A percentile compares a stretch with the other conserved stretches of the same genome.
Conservation (phyloP, 1,140 invertebrate genomes). For the Drosophila pandora region DNA sequence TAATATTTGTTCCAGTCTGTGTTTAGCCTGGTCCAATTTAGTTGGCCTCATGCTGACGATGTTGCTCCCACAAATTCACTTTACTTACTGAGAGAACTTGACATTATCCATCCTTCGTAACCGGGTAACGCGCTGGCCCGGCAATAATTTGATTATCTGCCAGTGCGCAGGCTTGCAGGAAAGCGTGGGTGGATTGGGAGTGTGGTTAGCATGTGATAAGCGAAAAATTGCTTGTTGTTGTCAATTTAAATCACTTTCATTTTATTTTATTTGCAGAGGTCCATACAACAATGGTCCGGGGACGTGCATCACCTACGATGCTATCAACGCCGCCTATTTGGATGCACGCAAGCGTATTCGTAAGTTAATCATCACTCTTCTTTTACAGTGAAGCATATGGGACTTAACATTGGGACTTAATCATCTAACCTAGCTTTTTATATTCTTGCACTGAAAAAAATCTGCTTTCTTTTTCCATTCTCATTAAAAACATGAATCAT, state of each 20-base stretch:
- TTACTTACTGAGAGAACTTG: constrained; percentile 35
- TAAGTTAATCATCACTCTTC: constrained; percentile 85
- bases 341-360: constrained; percentile 93
- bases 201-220: constrained; percentile 68
- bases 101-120: constrained; percentile 5
- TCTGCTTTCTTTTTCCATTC: too few relatives aligned
- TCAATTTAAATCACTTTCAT: constrained; percentile 54
- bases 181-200: constrained; percentile 3
- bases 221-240: constrained; percentile 62
- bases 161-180: constrained; percentile 41
- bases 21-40: constrained; percentile 34
- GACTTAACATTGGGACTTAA: too few relatives aligned
- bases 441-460: too few relatives aligned
- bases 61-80: constrained; percentile 29
- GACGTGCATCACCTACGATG: constrained; percentile 95
- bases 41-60: constrained; percentile 32
- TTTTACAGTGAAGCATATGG: background rate
- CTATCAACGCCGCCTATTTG: constrained; percentile 94
- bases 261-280: constrained; percentile 53
- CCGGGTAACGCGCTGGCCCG: constrained; percentile 49
- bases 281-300: constrained; percentile 86
- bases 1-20: constrained; percentile 47
- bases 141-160: constrained; percentile 79
- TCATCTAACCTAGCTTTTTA: too few relatives aligned
- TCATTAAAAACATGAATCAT: too few relatives aligned